phyloP scores from a whole-genome alignment of 35 echinoderm and acorn worm genomes.

The Anneissia japonica region DNA sequence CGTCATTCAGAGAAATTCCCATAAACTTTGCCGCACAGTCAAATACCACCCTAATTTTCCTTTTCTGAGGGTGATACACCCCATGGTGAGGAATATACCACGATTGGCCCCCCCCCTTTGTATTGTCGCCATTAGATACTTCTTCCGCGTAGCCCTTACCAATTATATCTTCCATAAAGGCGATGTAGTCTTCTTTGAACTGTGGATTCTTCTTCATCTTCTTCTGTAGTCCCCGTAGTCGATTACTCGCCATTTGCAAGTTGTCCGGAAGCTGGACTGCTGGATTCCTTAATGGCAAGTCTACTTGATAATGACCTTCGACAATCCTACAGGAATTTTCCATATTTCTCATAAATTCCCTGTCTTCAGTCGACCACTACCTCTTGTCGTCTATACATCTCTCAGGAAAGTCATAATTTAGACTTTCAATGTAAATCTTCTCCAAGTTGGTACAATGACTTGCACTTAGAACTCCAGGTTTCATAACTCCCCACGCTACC shows the following conservation, averaged over 20 bases:
- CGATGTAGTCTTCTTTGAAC: constrained; percentile 29
- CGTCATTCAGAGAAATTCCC: constrained; percentile 53
- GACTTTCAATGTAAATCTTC: background rate
- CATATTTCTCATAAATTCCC: constrained; percentile 43
- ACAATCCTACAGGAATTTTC: constrained; percentile 28
- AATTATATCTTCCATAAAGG: constrained; percentile 28
- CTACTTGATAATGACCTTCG: constrained; percentile 56
- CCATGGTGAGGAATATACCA: constrained; percentile 67
- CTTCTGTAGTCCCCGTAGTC: constrained; percentile 19
- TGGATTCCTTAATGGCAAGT: constrained; percentile 30
- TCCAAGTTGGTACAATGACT: constrained; percentile 3
- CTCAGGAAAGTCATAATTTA: constrained; percentile 57
- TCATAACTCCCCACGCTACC: constrained; percentile 21
- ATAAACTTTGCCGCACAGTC: constrained; percentile 43
- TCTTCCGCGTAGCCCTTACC: constrained; percentile 41
- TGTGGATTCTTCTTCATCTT: constrained; percentile 19
- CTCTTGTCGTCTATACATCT: constrained; percentile 32
- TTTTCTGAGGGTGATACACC: constrained; percentile 51
- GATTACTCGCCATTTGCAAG: constrained; percentile 36
- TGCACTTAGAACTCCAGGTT: background rate
- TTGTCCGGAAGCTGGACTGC: constrained; percentile 55
- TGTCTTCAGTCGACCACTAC: constrained; percentile 55
- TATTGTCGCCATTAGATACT: constrained; percentile 1
- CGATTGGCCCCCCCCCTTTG: constrained; percentile 20
- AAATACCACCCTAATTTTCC: constrained; percentile 52